Base-by-base conservation (phyloP, 2,797 vertebrate genomes). In the Fundulus diaphanus region DNA sequence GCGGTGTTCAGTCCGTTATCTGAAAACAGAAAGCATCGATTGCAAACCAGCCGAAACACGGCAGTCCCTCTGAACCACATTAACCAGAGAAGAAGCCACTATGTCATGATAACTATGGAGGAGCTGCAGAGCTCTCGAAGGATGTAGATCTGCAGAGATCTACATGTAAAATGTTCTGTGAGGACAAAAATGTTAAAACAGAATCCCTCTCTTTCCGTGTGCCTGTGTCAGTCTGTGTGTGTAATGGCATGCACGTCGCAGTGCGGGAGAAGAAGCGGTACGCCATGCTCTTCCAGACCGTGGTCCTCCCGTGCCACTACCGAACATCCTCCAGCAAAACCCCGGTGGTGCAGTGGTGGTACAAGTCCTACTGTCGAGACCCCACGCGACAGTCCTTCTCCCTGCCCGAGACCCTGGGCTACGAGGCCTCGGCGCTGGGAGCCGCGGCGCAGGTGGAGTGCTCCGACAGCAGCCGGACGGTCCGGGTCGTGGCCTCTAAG, bases 341-440 rank as follows among this genome's bases (percentile, higher is more conserved):
- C 0, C 96, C 97, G 0, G 97, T 99, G 80, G 96, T 99, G 66
- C 98, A 99, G 86, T 99, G 98, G 98, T 97, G 96, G 93, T 99
- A 98, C 94, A 99, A 98, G 89, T 99, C 98, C 71, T 99, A 97
- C 91, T 99, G 98, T 87, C 96, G 95, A 72, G 98, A 99, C 83
- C 96, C 96, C 71, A 96, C 96, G 3, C 94, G 91, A 22, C 97
- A 99, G 46, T 96, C 98, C 81, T 92, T 99, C 94, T 96, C 92
- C 68, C 71, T 93, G 67, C 68, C 83, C 0, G 87, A 94, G 77
- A 88, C 37, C 3, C 82, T 94, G 82, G 96, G 95, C 72, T 89
- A 95, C 82, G 90, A 95, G 75, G 93, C 95, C 27, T 97, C 97
- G 48, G 96, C 96, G 84, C 95, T 96, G 16, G 93, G 93, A 7